These are phyloP conservation scores for Mormyrops attenuatus DNA, from an alignment of 2,797 vertebrate genomes.

Conservation along the genomic window DNA sequence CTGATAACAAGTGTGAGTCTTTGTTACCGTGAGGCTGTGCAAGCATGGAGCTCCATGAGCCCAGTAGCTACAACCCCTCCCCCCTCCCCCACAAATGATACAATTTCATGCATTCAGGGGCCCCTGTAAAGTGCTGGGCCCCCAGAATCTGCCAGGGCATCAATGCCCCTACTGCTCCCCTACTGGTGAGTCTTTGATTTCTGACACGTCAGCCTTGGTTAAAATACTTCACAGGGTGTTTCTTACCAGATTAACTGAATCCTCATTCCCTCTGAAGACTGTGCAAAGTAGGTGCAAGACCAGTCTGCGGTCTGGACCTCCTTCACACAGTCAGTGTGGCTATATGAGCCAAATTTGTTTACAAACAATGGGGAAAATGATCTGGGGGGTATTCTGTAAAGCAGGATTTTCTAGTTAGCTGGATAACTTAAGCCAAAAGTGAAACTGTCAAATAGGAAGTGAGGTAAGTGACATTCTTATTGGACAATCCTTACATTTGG, in stretches of 20 bases:
- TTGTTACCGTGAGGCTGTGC: background rate
- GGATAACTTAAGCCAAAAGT: background rate
- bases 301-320: background rate
- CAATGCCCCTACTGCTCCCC: background rate
- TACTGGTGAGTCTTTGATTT: background rate
- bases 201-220: slow-evolving; percentile 11
- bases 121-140: background rate
- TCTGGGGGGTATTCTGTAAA: background rate
- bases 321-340: slow-evolving; percentile 31
- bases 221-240: slow-evolving; percentile 4
- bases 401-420: background rate
- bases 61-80: background rate
- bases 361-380: slow-evolving; percentile 12
- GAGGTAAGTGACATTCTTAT: background rate
- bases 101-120: background rate
- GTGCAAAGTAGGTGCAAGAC: slow-evolving; percentile 29
- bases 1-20: background rate
- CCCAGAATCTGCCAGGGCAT: background rate
- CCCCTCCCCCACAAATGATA: background rate
- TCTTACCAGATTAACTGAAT: slow-evolving; percentile 7
- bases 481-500: background rate
- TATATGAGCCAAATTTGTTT: slow-evolving; percentile 27
- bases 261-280: slow-evolving; percentile 21
- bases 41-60: background rate
- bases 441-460: background rate